Evolutionary conservation across 2,888 invertebrate species (phyloP).

Genomic region (Sinhomidia bicolor): DNA sequence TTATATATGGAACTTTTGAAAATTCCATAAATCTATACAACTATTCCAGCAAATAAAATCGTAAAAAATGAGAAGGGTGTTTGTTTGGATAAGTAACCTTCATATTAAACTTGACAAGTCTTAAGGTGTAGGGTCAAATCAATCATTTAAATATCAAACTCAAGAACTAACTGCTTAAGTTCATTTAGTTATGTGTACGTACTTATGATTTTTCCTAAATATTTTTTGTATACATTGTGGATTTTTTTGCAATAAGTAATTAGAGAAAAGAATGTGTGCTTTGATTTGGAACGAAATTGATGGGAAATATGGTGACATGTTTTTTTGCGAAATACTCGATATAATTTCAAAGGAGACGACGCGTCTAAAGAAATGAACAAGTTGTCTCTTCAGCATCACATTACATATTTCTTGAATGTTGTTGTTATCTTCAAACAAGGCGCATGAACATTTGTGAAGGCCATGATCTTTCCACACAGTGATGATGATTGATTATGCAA

Average conservation of each 20-base stretch:
- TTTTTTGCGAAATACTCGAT: constrained; percentile 17
- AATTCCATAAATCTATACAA: constrained; percentile 3
- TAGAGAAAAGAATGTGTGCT: constrained; percentile 12
- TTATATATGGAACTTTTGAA: not conserved
- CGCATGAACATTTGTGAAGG: constrained; percentile 9
- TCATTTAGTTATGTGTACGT: not conserved
- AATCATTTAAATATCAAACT: constrained; percentile 39
- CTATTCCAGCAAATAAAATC: constrained; percentile 21
- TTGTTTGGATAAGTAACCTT: constrained; percentile 8
- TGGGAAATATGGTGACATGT: not conserved
- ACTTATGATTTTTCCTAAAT: no score
- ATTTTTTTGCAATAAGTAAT: not conserved
- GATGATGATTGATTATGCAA: constrained; percentile 37
- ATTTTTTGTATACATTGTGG: no score
- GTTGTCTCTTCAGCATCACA: not conserved
- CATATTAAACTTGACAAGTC: constrained; percentile 37
- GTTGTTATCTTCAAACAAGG: not conserved
- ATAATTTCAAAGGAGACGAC: not conserved
- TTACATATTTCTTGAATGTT: constrained; percentile 4
- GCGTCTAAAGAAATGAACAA: not conserved
- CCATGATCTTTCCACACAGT: constrained; percentile 36
- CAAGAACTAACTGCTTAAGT: constrained; percentile 12
- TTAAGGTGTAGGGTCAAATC: constrained; percentile 52
- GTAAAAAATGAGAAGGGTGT: constrained; percentile 1
- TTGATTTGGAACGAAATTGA: constrained; percentile 18